phyloP scores from a whole-genome alignment of 2,888 invertebrate genomes.

The Sinopyrophorus schimmeli region DNA sequence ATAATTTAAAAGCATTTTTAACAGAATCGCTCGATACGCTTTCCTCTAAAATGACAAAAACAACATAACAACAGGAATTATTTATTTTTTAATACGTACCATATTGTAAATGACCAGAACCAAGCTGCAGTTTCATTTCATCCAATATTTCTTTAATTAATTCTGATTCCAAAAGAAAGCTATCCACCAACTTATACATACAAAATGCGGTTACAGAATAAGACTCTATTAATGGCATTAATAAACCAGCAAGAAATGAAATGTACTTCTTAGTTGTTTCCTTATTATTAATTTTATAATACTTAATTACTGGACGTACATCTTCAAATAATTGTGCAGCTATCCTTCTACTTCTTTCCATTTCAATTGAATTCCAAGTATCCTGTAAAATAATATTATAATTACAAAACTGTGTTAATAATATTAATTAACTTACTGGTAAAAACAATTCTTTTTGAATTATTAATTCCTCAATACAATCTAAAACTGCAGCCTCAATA shows the following conservation, averaged over 20 bases:
- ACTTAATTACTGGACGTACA: conserved; percentile 42
- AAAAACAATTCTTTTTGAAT: conserved; percentile 47
- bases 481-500: conserved; percentile 62
- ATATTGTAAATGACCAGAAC: conserved; percentile 62
- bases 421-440: conserved; percentile 38
- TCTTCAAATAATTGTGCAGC: conserved; percentile 57
- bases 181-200: conserved; percentile 60
- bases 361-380: conserved; percentile 55
- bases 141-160: conserved; percentile 68
- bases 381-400: conserved; percentile 23
- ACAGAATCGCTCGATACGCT: conserved; percentile 86
- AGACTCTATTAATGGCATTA: conserved; percentile 75
- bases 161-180: conserved; percentile 66
- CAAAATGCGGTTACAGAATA: conserved; percentile 69
- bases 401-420: conserved; percentile 8
- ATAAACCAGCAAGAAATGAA: conserved; percentile 57
- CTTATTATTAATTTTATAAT: conserved; percentile 43
- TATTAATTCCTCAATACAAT: conserved; percentile 62
- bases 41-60: conserved; percentile 67
- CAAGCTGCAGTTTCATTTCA: conserved; percentile 66
- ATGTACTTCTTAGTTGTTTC: conserved; percentile 43
- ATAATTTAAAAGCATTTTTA: conserved; percentile 79
- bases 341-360: conserved; percentile 61
- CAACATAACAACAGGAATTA: not conserved
- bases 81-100: conserved; percentile 56